phyloP scores from a whole-genome alignment of 2,113 vertebrate genomes.

The Tupaia tana region DNA sequence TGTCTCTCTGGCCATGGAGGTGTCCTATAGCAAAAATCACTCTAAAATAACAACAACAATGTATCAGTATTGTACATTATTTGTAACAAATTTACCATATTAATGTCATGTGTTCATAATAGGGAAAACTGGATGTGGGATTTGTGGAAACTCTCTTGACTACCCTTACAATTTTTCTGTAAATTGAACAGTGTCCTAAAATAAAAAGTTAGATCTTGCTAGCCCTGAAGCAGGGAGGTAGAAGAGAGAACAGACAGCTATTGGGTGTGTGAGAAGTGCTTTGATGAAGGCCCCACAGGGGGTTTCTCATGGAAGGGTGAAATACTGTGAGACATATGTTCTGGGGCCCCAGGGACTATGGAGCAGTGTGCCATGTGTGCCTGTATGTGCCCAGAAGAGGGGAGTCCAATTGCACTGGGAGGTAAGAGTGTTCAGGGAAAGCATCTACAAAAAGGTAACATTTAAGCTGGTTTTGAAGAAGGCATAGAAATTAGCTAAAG shows the following conservation, averaged over 20 bases:
- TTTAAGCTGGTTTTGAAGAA: constrained; percentile 20
- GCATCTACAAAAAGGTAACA: neutral
- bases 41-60: neutral
- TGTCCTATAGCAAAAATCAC: too few species aligned
- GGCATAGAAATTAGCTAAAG: neutral
- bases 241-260: neutral
- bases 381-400: neutral
- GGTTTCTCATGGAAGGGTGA: neutral
- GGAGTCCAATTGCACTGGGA: neutral
- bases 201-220: neutral
- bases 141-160: neutral
- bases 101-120: neutral
- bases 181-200: neutral
- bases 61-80: neutral
- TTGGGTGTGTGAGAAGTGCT: neutral
- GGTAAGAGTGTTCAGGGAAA: neutral
- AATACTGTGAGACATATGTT: too few species aligned
- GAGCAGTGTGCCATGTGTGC: neutral
- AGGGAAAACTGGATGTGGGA: neutral
- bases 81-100: neutral
- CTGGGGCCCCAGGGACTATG: neutral
- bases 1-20: too few species aligned
- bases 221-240: neutral
- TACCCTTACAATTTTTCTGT: neutral
- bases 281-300: neutral